Conservation (phyloP, 1,140 invertebrate genomes). For the Penaeus vannamei region DNA sequence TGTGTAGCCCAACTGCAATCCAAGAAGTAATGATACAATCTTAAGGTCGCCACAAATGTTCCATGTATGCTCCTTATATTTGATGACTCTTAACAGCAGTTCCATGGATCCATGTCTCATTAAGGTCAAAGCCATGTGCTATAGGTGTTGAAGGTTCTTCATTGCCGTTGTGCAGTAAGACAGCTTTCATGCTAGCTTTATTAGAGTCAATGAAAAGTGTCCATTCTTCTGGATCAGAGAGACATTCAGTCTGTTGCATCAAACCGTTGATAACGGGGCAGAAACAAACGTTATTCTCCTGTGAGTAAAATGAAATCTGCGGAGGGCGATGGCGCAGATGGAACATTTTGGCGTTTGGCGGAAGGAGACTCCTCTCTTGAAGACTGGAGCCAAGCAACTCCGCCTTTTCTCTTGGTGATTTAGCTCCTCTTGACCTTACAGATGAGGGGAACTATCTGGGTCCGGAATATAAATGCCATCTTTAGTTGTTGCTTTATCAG, state of each 20-base stretch:
- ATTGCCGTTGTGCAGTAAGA: constrained; percentile 12
- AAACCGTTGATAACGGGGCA: neutral
- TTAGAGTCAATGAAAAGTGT: neutral
- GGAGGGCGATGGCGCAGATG: neutral
- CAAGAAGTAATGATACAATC: too few species aligned
- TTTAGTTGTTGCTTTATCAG: neutral
- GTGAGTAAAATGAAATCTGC: constrained; percentile 7
- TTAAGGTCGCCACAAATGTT: too few species aligned
- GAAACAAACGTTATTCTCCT: constrained; percentile 12
- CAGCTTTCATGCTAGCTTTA: too few species aligned
- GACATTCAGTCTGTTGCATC: constrained; percentile 5
- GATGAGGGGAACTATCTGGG: neutral
- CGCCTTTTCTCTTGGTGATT: constrained; percentile 5
- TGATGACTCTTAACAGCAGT: too few species aligned
- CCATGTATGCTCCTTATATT: too few species aligned
- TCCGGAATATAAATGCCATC: constrained; percentile 5
- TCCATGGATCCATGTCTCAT: constrained; percentile 12
- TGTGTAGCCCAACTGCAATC: too few species aligned
- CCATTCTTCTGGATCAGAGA: constrained; percentile 1
- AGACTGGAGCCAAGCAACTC: constrained; percentile 5
- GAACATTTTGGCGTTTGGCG: neutral
- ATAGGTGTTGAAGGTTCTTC: constrained; percentile 12
- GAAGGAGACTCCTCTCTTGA: constrained; percentile 5
- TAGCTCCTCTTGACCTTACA: constrained; percentile 6
- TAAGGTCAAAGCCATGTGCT: constrained; percentile 4